Evolutionary conservation across 2,888 invertebrate genomes (phyloP).

Genomic region (Stenodera caucasica): DNA sequence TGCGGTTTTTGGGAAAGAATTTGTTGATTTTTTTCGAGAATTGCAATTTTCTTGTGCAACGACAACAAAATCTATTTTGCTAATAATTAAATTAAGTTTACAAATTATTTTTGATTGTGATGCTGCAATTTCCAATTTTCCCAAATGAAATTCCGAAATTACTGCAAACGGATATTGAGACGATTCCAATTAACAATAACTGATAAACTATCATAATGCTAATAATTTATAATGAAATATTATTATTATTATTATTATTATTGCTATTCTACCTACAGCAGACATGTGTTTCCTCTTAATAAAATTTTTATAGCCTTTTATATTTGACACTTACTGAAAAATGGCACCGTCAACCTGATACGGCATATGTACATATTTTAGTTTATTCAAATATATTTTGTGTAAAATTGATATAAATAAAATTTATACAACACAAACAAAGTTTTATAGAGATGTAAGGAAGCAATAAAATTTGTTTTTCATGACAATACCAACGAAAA

Average conservation of each 20-base stretch:
- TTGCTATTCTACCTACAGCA: constrained; percentile 21
- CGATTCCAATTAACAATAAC: too few relatives aligned
- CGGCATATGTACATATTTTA: constrained; percentile 13
- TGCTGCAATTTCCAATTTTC: too few relatives aligned
- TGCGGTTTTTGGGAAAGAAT: too few relatives aligned
- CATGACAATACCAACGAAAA: constrained; percentile 1
- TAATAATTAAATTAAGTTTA: too few relatives aligned
- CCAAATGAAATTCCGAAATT: too few relatives aligned
- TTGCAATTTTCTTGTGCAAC: too few relatives aligned
- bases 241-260: constrained; percentile 8
- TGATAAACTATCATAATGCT: too few relatives aligned
- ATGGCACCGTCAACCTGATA: constrained; percentile 20
- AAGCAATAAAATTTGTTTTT: constrained; percentile 26
- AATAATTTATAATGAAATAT: neutral
- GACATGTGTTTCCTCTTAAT: constrained; percentile 27
- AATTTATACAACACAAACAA: constrained; percentile 11
- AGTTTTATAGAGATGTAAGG: constrained; percentile 27
- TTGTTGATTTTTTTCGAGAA: too few relatives aligned
- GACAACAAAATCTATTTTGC: too few relatives aligned
- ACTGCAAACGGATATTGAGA: too few relatives aligned
- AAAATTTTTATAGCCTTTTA: constrained; percentile 24
- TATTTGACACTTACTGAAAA: constrained; percentile 22
- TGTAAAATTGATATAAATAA: constrained; percentile 14
- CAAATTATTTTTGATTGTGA: too few relatives aligned
- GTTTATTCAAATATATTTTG: neutral